A percentile compares a stretch with the other conserved stretches of the same genome.
These are phyloP conservation scores for Cephus pulcher DNA, from an alignment of 2,888 invertebrate species.

Conservation along the genomic window DNA sequence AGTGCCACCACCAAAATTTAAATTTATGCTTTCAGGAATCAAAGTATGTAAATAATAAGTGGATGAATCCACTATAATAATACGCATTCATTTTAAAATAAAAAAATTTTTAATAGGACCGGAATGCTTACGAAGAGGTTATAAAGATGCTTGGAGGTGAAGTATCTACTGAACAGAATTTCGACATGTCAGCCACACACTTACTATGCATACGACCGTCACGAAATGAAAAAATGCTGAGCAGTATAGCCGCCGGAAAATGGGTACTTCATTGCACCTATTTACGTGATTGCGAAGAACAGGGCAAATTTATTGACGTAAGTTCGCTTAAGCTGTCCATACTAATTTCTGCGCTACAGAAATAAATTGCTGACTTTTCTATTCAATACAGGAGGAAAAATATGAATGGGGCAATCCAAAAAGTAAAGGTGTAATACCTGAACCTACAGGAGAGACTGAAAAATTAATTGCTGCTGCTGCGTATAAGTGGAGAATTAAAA, in stretches of 20 bases:
- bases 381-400: conserved; percentile 76
- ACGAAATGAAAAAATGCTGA: conserved; percentile 89
- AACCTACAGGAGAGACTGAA: conserved; percentile 64
- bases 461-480: conserved; percentile 72
- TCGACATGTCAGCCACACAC: conserved; percentile 79
- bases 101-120: conserved; percentile 62
- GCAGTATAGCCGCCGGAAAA: conserved; percentile 87
- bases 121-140: conserved; percentile 69
- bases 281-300: conserved; percentile 74
- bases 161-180: conserved; percentile 70
- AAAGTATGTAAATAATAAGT: conserved; percentile 36
- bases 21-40: conserved; percentile 61
- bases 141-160: conserved; percentile 75
- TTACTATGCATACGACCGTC: conserved; percentile 80
- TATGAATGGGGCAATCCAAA: conserved; percentile 88
- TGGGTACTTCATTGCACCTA: conserved; percentile 90
- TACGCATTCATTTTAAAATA: not conserved
- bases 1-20: conserved; percentile 31
- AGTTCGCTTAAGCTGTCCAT: conserved; percentile 38
- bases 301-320: conserved; percentile 75
- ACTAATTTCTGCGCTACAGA: not conserved
- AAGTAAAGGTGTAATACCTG: conserved; percentile 68
- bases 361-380: not conserved
- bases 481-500: conserved; percentile 77
- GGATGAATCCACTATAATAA: not conserved